Evolutionary conservation across 2,797 vertebrate genomes (phyloP).

Genomic region (Epinephelus malabaricus): DNA sequence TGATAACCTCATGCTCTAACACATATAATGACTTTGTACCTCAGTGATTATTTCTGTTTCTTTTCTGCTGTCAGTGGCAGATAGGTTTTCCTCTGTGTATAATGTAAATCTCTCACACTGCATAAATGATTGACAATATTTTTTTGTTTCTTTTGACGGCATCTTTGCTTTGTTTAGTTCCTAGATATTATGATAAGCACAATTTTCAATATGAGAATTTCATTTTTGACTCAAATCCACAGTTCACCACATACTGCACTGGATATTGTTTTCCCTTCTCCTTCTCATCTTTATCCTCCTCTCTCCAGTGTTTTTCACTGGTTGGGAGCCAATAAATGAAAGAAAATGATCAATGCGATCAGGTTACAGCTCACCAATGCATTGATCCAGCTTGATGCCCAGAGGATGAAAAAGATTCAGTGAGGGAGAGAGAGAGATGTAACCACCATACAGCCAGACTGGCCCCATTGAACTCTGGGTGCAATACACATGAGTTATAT

Average conservation of each 20-base stretch:
- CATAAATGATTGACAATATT: neutral
- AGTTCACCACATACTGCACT: neutral
- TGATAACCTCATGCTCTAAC: slow-evolving; percentile 43
- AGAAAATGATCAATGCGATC: slow-evolving; percentile 67
- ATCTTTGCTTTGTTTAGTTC: neutral
- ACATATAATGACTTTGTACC: slow-evolving; percentile 56
- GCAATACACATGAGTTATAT: slow-evolving; percentile 9
- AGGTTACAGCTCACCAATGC: slow-evolving; percentile 72
- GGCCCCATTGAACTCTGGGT: slow-evolving; percentile 48
- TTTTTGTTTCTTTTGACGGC: neutral
- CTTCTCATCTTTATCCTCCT: neutral
- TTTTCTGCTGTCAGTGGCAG: neutral
- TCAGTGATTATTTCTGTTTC: slow-evolving; percentile 21
- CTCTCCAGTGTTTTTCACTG: slow-evolving; percentile 30
- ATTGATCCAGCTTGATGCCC: slow-evolving; percentile 61
- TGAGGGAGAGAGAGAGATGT: slow-evolving; percentile 39
- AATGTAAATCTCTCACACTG: slow-evolving; percentile 3
- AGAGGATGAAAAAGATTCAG: slow-evolving; percentile 49
- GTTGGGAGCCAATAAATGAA: slow-evolving; percentile 51
- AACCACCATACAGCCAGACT: slow-evolving; percentile 36
- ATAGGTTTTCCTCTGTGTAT: neutral
- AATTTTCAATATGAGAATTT: neutral
- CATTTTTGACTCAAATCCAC: neutral
- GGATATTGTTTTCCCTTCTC: slow-evolving; percentile 8
- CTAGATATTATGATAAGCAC: neutral